Evolutionary conservation across 2,888 invertebrate genomes (phyloP).

Genomic region (Pristionchus exspectatus): DNA sequence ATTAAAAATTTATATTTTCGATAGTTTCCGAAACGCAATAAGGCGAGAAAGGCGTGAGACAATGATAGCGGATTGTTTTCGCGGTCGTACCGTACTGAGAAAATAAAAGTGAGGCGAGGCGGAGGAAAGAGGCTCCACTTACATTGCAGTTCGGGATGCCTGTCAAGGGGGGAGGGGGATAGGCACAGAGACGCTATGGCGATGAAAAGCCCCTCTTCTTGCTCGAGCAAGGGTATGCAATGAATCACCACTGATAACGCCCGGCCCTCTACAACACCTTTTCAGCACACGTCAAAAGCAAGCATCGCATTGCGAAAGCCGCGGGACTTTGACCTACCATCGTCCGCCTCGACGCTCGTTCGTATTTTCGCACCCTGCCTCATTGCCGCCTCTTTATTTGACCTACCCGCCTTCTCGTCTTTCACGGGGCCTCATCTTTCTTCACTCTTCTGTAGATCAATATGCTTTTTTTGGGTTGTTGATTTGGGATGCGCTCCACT

Average conservation of each 20-base stretch:
- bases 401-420: not conserved
- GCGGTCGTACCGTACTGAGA: conserved; percentile 19
- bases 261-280: not conserved
- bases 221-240: not conserved
- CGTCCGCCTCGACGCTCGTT: not conserved
- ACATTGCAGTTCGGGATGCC: not conserved
- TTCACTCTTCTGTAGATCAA: not conserved
- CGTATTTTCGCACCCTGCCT: not conserved
- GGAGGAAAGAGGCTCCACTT: conserved; percentile 1
- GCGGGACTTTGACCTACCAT: conserved; percentile 33
- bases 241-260: not conserved
- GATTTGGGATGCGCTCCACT: not conserved
- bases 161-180: conserved; percentile 17
- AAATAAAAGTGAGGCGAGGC: not conserved
- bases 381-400: not conserved
- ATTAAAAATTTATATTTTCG: not conserved
- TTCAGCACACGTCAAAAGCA: not conserved
- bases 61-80: conserved; percentile 23
- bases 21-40: not conserved
- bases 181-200: not conserved
- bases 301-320: not conserved
- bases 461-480: not conserved
- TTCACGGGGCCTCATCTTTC: not conserved
- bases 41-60: not conserved
- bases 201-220: not conserved